Evolutionary conservation across 2,888 invertebrate species (phyloP).

Genomic region (Lasioglossum leucozonium): DNA sequence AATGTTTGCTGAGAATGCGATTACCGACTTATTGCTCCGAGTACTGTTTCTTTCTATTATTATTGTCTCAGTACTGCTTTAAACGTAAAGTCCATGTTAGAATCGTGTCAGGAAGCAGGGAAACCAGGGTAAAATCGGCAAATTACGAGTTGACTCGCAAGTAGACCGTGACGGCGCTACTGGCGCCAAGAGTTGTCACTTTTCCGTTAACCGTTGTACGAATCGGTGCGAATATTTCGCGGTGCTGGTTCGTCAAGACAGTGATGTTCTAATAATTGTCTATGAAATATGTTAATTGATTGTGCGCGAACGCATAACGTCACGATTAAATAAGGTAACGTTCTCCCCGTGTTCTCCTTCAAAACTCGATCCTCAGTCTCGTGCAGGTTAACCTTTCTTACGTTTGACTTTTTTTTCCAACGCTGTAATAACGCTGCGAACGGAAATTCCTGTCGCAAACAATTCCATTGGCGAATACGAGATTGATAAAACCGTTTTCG

Average conservation of each 20-base stretch:
- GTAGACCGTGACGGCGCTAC: conserved; percentile 62
- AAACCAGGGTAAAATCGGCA: conserved; percentile 21
- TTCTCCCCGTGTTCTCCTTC: background rate
- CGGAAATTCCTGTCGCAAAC: conserved; percentile 21
- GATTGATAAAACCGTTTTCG: background rate
- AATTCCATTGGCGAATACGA: background rate
- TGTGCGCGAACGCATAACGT: conserved; percentile 9
- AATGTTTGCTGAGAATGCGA: background rate
- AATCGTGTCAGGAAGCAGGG: conserved; percentile 1
- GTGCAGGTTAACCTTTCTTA: conserved; percentile 57
- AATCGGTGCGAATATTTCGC: conserved; percentile 47
- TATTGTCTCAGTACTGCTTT: background rate
- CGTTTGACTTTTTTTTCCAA: conserved; percentile 52
- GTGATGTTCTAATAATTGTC: conserved; percentile 47
- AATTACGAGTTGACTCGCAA: conserved; percentile 43
- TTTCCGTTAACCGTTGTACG: conserved; percentile 59
- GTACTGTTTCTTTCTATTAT: background rate
- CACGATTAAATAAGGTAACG: conserved; percentile 52
- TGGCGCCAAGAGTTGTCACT: conserved; percentile 63
- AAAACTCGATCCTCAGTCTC: background rate
- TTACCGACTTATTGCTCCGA: background rate
- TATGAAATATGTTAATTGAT: conserved; percentile 61
- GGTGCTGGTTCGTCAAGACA: conserved; percentile 38
- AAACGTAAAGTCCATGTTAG: conserved; percentile 6
- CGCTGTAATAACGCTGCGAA: conserved; percentile 26